Evolutionary conservation across 2,113 vertebrate genomes (phyloP).

Genomic region (Raja brachyura): DNA sequence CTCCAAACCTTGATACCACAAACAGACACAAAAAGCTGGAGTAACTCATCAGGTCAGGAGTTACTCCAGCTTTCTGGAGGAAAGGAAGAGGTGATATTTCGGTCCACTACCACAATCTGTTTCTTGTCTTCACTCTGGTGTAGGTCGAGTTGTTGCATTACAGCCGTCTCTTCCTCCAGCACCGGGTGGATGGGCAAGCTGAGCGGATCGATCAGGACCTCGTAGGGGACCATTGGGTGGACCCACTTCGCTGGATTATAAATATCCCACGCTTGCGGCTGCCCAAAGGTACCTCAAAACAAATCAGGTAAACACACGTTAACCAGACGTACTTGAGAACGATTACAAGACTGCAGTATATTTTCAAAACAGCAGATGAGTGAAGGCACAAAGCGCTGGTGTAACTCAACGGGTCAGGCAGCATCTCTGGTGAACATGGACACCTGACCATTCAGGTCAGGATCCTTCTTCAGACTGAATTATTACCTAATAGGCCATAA

Average conservation of each 20-base stretch:
- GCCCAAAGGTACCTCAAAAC: constrained; percentile 60
- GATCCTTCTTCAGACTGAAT: too few relatives aligned
- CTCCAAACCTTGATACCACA: constrained; percentile 44
- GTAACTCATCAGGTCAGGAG: too few relatives aligned
- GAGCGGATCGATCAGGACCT: constrained; percentile 54
- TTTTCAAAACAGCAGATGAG: not conserved
- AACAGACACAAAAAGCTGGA: not conserved
- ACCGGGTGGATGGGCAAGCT: constrained; percentile 51
- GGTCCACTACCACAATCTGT: not conserved
- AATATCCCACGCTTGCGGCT: constrained; percentile 57
- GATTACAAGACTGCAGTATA: not conserved
- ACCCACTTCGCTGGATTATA: constrained; percentile 60
- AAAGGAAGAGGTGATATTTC: too few relatives aligned
- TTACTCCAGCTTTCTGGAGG: too few relatives aligned
- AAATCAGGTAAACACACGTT: not conserved
- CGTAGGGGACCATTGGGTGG: constrained; percentile 55
- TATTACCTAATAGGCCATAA: too few relatives aligned
- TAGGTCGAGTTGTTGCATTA: constrained; percentile 35
- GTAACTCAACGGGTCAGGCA: too few relatives aligned
- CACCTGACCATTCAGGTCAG: too few relatives aligned
- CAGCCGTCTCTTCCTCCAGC: constrained; percentile 40
- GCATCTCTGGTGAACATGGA: too few relatives aligned
- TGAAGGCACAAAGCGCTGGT: not conserved
- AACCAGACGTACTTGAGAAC: not conserved
- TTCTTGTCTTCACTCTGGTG: not conserved